Base-by-base conservation (phyloP, 2,113 vertebrate genomes). In the Coturnix japonica region DNA sequence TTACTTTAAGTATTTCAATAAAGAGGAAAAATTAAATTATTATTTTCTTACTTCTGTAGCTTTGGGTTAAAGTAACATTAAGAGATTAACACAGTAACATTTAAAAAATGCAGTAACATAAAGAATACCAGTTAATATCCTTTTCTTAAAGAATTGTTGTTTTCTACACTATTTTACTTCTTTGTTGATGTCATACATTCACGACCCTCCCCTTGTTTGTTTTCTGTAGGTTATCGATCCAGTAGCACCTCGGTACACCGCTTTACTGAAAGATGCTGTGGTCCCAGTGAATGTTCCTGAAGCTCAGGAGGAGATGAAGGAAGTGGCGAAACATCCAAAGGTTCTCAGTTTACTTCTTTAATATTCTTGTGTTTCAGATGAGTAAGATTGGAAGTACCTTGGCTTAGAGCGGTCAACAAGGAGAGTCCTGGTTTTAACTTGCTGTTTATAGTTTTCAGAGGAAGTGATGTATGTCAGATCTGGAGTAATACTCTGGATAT, bases 321-420 rank as follows among this genome's bases (percentile, higher is more conserved):
- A 99, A 97, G 98, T 98, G 20, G 98, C 99, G 94, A 99, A 98
- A 88, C 99, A 99, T 94, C 99, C 99, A 7, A 99, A 99, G 99
- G 99, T 99, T 93, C 69, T 80, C 22, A 4, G 33, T 94, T 89
- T 93, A 41, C 30, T 89, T 23, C 73, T 11, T 90, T 76, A 37
- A 35, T 69, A 16, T 71, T 74, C 44, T 57, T 77, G 18, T 88
- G 35, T 51, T 85, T 49, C 28, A 53, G 35, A 77, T 64, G 41
- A 76, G 66, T 82, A 39, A 87, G 65, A 30, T n/a, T 84, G 61
- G 35, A 61, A 77, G 39, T 79, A 26, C 21, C 16, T 61, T 85
- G 65, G 6, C 37, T 61, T 84, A 49, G 30, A 71, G 56, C 23
- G 84, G 39, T 56, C 82, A 88, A 30, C 26, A 44, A 71, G 64